Evolutionary conservation across 2,888 invertebrate genomes (phyloP), one percentile per base, ranked within the genome.

Genomic region (Acronicta leporina): DNA sequence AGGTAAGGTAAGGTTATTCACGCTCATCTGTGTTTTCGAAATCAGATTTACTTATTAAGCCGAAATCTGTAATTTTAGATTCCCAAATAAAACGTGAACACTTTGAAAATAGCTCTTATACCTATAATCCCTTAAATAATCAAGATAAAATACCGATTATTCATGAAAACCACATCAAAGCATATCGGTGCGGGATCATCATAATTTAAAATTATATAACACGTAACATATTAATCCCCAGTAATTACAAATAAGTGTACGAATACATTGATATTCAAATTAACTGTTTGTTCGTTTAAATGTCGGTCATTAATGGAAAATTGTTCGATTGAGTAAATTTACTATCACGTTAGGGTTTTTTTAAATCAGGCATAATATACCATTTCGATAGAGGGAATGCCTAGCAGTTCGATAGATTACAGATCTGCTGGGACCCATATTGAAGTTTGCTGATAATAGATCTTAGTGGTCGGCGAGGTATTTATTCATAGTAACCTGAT

Each of bases 281-380:
- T 43, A 71, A 47, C 40, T 67, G 54, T 61, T 61, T 62, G 70
- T 54, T 57, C 49, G 66, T 61, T 61, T 53, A 53, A 65, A 56
- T 55, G 47, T 54, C 27, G 15, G 8, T 65, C 38, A 60, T 71
- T 65, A 56, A 60, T 56, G 70, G 46, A 60, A 65, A 59, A 35
- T 50, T 44, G 38, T 40, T 60, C 16, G 16, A n/a, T 20, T 15
- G 25, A 4, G 16, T 45, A 15, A 46, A 9, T 43, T 20, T 20
- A 6, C 13, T 6, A 43, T 10, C 20, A 6, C 6, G 5, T 2
- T 43, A 25, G 7, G 5, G 13, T 43, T 43, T 43, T n/a, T 42
- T 16, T 10, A 8, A 41, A 27, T 27, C 5, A 27, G 27, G 27
- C 3, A 27, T 27, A 27, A 20, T 20, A 20, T 20, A 20, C 4